Conservation (phyloP, 2,888 invertebrate species). For the Schrankia costaestrigalis region DNA sequence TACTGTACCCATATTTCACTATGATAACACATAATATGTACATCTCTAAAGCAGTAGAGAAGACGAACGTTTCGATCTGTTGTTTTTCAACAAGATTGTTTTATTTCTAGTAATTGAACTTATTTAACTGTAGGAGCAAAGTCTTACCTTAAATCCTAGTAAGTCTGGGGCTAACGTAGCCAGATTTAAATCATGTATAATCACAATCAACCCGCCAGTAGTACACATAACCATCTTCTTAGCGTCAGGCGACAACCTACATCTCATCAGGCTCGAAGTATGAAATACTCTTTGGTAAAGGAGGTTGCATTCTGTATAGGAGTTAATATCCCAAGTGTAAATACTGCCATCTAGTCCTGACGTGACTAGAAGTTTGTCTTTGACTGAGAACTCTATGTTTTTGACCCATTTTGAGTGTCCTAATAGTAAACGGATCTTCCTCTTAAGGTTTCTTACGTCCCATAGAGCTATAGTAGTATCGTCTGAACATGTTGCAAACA, state of each 20-base stretch:
- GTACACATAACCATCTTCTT: slow-evolving; percentile 95
- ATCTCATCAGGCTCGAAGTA: slow-evolving; percentile 92
- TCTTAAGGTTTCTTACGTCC: slow-evolving; percentile 93
- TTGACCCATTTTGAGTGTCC: slow-evolving; percentile 98
- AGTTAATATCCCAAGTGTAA: slow-evolving; percentile 96
- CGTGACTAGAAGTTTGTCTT: slow-evolving; percentile 91
- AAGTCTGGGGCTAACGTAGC: slow-evolving; percentile 89
- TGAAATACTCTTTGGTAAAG: slow-evolving; percentile 91
- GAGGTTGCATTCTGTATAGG: slow-evolving; percentile 88
- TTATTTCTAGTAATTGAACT: too few relatives aligned
- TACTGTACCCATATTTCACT: too few relatives aligned
- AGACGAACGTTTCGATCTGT: too few relatives aligned
- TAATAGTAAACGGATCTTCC: slow-evolving; percentile 86
- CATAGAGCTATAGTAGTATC: slow-evolving; percentile 95
- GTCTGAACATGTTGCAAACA: slow-evolving; percentile 97
- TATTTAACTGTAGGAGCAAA: too few relatives aligned
- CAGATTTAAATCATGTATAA: slow-evolving; percentile 93
- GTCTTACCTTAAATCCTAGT: slow-evolving; percentile 88
- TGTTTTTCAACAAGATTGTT: too few relatives aligned
- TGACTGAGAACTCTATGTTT: slow-evolving; percentile 94
- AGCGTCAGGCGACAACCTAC: slow-evolving; percentile 91
- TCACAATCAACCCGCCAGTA: slow-evolving; percentile 92
- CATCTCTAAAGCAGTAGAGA: too few relatives aligned
- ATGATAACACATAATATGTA: too few relatives aligned
- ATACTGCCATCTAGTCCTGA: slow-evolving; percentile 97